Conservation (phyloP, 2,113 vertebrate species). For the Pelecanus crispus region DNA sequence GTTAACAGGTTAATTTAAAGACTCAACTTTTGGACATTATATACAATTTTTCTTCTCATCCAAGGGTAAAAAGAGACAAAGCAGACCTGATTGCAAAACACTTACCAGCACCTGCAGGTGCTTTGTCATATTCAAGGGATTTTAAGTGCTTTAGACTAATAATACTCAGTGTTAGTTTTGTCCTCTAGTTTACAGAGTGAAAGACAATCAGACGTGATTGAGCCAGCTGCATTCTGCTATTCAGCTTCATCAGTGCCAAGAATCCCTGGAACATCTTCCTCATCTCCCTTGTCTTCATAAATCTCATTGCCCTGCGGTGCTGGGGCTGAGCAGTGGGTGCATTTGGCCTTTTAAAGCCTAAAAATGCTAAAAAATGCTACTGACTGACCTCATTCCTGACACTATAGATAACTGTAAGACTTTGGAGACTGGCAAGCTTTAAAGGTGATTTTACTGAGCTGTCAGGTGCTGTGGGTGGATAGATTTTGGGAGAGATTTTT, state of each 20-base stretch:
- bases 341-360: background rate
- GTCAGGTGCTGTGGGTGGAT: background rate
- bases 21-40: background rate
- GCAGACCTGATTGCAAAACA: slow-evolving; percentile 11
- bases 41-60: background rate
- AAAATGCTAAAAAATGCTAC: too few species aligned
- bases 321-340: background rate
- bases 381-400: background rate
- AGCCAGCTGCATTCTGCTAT: background rate
- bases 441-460: background rate
- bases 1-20: slow-evolving; percentile 21
- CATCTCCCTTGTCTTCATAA: background rate
- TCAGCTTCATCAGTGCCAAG: background rate
- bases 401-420: background rate
- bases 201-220: background rate
- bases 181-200: background rate
- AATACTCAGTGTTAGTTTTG: background rate
- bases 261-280: background rate
- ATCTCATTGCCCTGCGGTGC: background rate
- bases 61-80: background rate
- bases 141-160: background rate
- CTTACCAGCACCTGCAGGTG: background rate
- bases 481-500: background rate
- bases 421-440: background rate
- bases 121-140: background rate